These are phyloP conservation scores for Leucania comma DNA, from an alignment of 2,888 invertebrate genomes.

Conservation along the genomic window DNA sequence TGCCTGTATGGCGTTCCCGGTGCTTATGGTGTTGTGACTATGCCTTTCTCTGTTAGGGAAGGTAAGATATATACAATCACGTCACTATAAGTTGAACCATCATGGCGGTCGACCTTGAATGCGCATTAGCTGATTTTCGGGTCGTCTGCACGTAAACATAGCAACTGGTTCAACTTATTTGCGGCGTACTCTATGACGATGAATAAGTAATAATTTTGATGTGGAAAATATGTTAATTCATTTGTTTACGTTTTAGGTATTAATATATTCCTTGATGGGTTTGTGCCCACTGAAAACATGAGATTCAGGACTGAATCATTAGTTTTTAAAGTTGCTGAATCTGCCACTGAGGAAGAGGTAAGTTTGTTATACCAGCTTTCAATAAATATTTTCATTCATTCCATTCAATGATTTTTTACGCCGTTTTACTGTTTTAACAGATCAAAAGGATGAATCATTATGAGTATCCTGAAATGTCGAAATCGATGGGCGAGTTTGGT, in stretches of 20 bases:
- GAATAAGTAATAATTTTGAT: neutral
- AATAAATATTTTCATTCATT: neutral
- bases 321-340: slow-evolving; percentile 99
- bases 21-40: slow-evolving; percentile 99
- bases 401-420: neutral
- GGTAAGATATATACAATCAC: too few species aligned
- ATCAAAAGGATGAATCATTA: slow-evolving; percentile 99
- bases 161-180: too few species aligned
- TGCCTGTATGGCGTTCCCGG: slow-evolving; percentile 99
- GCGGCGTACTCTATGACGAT: too few species aligned
- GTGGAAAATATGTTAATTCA: neutral
- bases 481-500: slow-evolving; percentile 95
- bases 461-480: slow-evolving; percentile 98
- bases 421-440: slow-evolving; percentile 67
- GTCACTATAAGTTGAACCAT: too few species aligned
- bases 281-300: slow-evolving; percentile 99
- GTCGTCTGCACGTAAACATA: too few species aligned
- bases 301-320: slow-evolving; percentile 99
- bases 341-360: slow-evolving; percentile 98
- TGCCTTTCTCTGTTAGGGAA: slow-evolving; percentile 99
- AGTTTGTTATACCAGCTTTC: slow-evolving; percentile 21
- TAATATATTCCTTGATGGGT: slow-evolving; percentile 99
- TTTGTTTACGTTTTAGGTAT: slow-evolving; percentile 91
- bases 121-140: too few species aligned
- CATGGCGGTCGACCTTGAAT: too few species aligned